Base-by-base conservation (phyloP, 1,140 invertebrate species). In the Aporrectodea caliginosa region DNA sequence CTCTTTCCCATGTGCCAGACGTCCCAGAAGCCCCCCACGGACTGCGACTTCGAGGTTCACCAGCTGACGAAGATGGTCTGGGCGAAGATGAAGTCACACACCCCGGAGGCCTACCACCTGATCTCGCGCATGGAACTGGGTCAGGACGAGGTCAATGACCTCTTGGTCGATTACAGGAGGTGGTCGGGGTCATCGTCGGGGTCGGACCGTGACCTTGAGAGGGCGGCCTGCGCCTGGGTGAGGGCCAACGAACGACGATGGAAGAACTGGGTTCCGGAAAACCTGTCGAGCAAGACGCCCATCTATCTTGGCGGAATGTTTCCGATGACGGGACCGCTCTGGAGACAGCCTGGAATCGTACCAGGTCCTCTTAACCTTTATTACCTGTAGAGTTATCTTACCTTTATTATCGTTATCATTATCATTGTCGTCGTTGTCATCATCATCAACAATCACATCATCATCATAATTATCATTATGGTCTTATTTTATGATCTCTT, bases 251-350 rank as follows among this genome's bases (percentile, higher is more conserved):
- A 88, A n/a, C 78, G 86, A 27, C 86, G 87, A 1, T 90, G 92
- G 86, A 82, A 82, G 0, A 81, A 84, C 2, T 93, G 93, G 92
- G 86, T 90, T 74, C 90, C 90, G 0, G 84, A 82, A 0, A 85
- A 88, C 76, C 84, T 88, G 0, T 87, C 88, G 1, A 90, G 90
- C 69, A 91, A 91, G 82, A 88, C 84, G 1, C 86, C 89, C 0
- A 85, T 92, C 29, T 90, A 90, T 80, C 91, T 94, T 75, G 93
- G 93, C 69, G 93, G 93, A 1, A 93, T 95, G 82, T 95, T 94
- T 86, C 93, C 94, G 0, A 85, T 93, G 69, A 89, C 85, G 32
- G 91, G 91, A 6, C 84, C 86, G 0, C 87, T 88, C 30, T 92
- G 92, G 82, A 90, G 87, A 0, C 91, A 91, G 16, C 86, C 88